Percentiles rank a stretch among this genome's conserved stretches.
Evolutionary conservation across 2,113 vertebrate species (phyloP).

Genomic region (Neogale vison): DNA sequence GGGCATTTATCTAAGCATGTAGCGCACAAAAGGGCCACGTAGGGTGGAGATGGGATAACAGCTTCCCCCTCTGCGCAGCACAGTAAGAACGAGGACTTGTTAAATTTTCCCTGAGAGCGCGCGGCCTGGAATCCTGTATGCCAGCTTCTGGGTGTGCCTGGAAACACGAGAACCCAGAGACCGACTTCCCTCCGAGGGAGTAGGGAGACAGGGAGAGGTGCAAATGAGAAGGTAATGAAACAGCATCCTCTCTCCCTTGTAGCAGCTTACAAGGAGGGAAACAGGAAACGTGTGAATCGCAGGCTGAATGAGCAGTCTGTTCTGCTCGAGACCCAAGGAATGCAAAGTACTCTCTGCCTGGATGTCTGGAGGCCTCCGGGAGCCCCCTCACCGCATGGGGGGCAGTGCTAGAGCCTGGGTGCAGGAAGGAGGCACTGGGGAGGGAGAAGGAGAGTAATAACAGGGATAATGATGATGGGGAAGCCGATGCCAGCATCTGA

Average conservation of each 20-base stretch:
- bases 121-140: constrained; percentile 20
- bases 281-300: background rate
- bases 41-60: background rate
- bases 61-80: background rate
- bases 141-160: constrained; percentile 11
- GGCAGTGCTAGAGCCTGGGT: background rate
- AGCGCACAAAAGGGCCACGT: background rate
- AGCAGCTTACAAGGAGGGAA: constrained; percentile 68
- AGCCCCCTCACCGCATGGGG: background rate
- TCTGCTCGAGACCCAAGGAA: background rate
- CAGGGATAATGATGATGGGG: fast-evolving
- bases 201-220: constrained; percentile 5
- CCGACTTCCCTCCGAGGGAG: background rate
- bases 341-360: background rate
- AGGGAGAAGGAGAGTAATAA: background rate
- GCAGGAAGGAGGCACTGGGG: background rate
- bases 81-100: constrained; percentile 41
- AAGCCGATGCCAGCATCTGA: background rate
- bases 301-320: background rate
- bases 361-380: background rate
- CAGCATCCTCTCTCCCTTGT: constrained; percentile 68
- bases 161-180: constrained; percentile 21
- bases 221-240: constrained; percentile 65
- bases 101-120: constrained; percentile 65
- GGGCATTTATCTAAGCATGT: constrained; percentile 43